Conservation (phyloP, 2,888 invertebrate species). For the Pseudococcus longispinus region DNA sequence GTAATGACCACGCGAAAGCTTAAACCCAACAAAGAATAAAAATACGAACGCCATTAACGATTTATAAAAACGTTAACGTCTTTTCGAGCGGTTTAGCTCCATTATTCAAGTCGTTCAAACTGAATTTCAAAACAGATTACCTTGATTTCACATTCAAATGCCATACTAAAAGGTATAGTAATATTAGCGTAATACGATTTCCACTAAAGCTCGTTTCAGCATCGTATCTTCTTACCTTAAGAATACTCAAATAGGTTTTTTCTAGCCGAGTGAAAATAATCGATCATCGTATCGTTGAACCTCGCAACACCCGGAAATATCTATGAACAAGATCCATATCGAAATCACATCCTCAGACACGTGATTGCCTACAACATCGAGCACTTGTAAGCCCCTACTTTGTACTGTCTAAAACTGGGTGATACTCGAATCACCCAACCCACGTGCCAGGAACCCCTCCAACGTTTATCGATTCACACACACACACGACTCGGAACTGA, state of each 20-base stretch:
- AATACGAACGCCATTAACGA: not conserved
- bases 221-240: not conserved
- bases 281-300: not conserved
- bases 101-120: not conserved
- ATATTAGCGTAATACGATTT: not conserved
- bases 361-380: not conserved
- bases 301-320: not conserved
- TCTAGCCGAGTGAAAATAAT: not conserved
- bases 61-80: conserved; percentile 18
- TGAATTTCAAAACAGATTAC: conserved; percentile 20
- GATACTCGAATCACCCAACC: not conserved
- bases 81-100: not conserved
- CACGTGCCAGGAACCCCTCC: not conserved
- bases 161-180: not conserved
- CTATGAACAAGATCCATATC: not conserved
- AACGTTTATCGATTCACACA: not conserved
- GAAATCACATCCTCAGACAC: not conserved
- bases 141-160: conserved; percentile 17
- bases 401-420: not conserved
- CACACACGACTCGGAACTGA: not conserved
- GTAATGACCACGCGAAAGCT: not conserved
- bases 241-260: not conserved
- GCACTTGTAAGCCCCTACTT: not conserved
- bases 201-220: not conserved
- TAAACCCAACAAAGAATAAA: not conserved